Evolutionary conservation across 2,113 vertebrate species (phyloP).

Genomic region (Myotis davidii): DNA sequence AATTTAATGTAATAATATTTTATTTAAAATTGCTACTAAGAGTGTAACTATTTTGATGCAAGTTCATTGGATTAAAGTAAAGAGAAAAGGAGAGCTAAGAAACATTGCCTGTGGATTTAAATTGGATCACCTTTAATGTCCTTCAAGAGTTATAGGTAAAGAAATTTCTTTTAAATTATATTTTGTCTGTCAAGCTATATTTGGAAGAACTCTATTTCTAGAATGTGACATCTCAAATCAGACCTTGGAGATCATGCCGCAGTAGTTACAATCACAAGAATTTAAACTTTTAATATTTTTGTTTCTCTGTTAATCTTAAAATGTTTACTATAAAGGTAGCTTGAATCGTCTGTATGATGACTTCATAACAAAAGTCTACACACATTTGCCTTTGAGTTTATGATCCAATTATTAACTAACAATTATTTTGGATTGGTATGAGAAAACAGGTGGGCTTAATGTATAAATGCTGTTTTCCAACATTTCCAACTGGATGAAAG

Average conservation of each 20-base stretch:
- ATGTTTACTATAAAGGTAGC: conserved; percentile 26
- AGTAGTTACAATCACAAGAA: not conserved
- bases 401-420: not conserved
- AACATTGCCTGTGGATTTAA: conserved; percentile 33
- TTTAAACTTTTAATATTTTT: conserved; percentile 33
- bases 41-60: not conserved
- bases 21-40: conserved; percentile 23
- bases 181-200: not conserved
- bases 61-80: conserved; percentile 33
- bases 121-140: not conserved
- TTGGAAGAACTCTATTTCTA: not conserved
- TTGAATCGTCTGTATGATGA: not conserved
- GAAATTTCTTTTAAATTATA: not conserved
- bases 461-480: not conserved
- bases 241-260: not conserved
- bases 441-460: not conserved
- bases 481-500: conserved; percentile 10
- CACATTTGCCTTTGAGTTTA: conserved; percentile 34
- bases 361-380: not conserved
- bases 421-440: conserved; percentile 18
- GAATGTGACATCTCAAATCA: not conserved
- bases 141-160: conserved; percentile 26
- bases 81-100: conserved; percentile 21
- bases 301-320: conserved; percentile 43
- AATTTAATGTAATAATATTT: conserved; percentile 35